Conservation (phyloP, 1,140 invertebrate genomes). For the Orius laevigatus region DNA sequence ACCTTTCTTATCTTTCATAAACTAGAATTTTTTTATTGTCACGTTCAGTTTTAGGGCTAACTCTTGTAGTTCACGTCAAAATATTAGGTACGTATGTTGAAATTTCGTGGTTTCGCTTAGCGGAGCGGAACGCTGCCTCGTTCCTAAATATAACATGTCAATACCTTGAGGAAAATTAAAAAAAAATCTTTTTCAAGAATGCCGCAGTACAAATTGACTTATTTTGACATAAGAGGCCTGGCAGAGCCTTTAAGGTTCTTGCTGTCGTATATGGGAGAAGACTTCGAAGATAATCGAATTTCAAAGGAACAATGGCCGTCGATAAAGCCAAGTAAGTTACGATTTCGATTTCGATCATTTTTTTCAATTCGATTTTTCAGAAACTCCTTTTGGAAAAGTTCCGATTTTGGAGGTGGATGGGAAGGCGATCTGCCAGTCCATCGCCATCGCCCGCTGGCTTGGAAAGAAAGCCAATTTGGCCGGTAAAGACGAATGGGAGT, state of each 20-base stretch:
- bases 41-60: too few species aligned
- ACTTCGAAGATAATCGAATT: constrained; percentile 52
- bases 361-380: constrained; percentile 24
- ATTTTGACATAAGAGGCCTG: constrained; percentile 48
- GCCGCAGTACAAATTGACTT: constrained; percentile 44
- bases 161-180: not conserved
- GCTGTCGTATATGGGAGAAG: constrained; percentile 44
- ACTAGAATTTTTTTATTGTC: too few species aligned
- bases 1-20: too few species aligned
- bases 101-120: too few species aligned
- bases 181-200: not conserved
- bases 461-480: constrained; percentile 31
- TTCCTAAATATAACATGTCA: not conserved
- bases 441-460: constrained; percentile 34
- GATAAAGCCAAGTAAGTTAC: constrained; percentile 29
- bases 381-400: constrained; percentile 32
- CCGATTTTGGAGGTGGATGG: constrained; percentile 36
- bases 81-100: too few species aligned
- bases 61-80: too few species aligned
- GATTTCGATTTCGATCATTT: not conserved
- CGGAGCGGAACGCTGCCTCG: too few species aligned
- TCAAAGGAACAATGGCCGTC: constrained; percentile 37
- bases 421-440: constrained; percentile 28
- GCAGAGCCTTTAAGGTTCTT: constrained; percentile 57
- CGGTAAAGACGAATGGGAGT: constrained; percentile 25